Conservation (phyloP, 2,113 vertebrate genomes). For the Lepus europaeus region DNA sequence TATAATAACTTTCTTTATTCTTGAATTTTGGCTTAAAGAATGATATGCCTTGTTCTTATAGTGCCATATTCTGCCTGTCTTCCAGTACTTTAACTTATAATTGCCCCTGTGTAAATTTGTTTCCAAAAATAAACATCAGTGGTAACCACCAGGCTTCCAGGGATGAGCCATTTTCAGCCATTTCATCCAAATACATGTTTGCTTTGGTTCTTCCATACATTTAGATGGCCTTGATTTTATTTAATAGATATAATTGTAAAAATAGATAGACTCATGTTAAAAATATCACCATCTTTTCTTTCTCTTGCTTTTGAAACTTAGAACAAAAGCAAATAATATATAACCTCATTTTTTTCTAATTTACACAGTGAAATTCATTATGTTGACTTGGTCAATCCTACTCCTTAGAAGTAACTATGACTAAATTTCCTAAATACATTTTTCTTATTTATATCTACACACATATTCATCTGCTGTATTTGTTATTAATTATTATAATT, state of each 20-base stretch:
- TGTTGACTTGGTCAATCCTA: neutral
- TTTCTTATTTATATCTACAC: neutral
- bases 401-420: neutral
- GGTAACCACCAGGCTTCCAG: neutral
- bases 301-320: neutral
- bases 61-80: neutral
- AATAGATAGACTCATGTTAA: neutral
- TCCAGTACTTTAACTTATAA: neutral
- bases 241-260: neutral
- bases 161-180: neutral
- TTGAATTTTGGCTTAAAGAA: neutral
- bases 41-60: neutral
- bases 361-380: neutral
- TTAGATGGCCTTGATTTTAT: neutral
- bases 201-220: neutral
- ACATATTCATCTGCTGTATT: neutral
- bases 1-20: neutral
- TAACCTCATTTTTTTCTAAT: neutral
- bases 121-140: neutral
- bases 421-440: neutral
- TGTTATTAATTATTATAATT: neutral
- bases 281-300: neutral
- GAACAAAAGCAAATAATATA: neutral
- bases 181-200: neutral
- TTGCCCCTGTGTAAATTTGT: neutral